These are phyloP conservation scores for Idaea aversata DNA, from an alignment of 2,888 invertebrate species.

Conservation along the genomic window DNA sequence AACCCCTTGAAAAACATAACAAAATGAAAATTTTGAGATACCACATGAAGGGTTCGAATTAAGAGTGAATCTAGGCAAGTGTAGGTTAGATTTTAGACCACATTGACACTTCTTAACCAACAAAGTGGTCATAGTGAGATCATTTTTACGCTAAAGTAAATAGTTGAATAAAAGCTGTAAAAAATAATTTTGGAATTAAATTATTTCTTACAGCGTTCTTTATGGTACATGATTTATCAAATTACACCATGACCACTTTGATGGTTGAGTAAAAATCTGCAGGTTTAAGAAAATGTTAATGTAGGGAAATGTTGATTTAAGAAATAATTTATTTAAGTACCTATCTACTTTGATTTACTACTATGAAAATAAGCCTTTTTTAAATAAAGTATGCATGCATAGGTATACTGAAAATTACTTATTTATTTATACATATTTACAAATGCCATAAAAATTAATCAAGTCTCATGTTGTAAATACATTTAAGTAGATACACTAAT, in stretches of 20 bases:
- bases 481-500: constrained; percentile 7
- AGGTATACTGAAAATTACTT: constrained; percentile 15
- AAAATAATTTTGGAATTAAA: too few relatives aligned
- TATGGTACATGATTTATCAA: too few relatives aligned
- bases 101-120: too few relatives aligned
- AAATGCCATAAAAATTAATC: constrained; percentile 18
- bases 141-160: too few relatives aligned
- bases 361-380: not conserved
- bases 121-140: too few relatives aligned
- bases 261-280: too few relatives aligned
- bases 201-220: too few relatives aligned
- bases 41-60: not conserved
- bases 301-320: too few relatives aligned
- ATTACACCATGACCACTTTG: too few relatives aligned
- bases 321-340: too few relatives aligned
- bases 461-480: constrained; percentile 17
- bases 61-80: not conserved
- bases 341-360: not conserved
- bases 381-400: not conserved
- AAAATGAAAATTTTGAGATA: not conserved
- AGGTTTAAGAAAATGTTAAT: too few relatives aligned
- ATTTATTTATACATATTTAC: constrained; percentile 30
- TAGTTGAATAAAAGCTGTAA: too few relatives aligned
- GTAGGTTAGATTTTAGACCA: not conserved
- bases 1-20: not conserved